A percentile compares a stretch with the other conserved stretches of the same genome.
phyloP scores from a whole-genome alignment of 2,888 invertebrate genomes.

The Cheilosia soror region DNA sequence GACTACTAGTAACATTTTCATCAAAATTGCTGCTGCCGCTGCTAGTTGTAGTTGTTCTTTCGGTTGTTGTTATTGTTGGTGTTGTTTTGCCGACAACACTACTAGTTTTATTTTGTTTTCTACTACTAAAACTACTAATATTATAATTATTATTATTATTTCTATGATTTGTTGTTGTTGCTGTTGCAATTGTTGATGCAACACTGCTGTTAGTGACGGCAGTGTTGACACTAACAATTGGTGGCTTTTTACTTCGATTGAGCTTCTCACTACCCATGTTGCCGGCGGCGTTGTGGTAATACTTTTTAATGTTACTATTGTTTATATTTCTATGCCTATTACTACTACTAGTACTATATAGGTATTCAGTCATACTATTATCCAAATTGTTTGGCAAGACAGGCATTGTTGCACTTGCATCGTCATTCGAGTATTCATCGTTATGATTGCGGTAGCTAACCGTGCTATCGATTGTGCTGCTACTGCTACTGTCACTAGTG shows the following conservation, averaged over 20 bases:
- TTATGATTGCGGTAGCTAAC: slow-evolving; percentile 58
- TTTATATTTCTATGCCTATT: slow-evolving; percentile 72
- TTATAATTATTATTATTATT: slow-evolving; percentile 63
- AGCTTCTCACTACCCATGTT: slow-evolving; percentile 78
- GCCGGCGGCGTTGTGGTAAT: slow-evolving; percentile 58
- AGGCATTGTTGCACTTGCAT: slow-evolving; percentile 77
- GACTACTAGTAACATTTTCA: slow-evolving; percentile 54
- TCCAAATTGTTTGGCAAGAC: slow-evolving; percentile 77
- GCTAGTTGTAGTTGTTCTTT: slow-evolving; percentile 49
- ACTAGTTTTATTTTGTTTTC: slow-evolving; percentile 44
- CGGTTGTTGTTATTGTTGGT: slow-evolving; percentile 39
- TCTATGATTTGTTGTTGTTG: slow-evolving; percentile 69
- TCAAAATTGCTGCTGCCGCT: slow-evolving; percentile 58
- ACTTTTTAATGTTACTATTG: slow-evolving; percentile 75
- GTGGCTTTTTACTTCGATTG: slow-evolving; percentile 74
- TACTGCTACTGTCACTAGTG: slow-evolving; percentile 51
- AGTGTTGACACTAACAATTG: slow-evolving; percentile 63
- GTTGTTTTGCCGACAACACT: slow-evolving; percentile 36
- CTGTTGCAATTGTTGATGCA: slow-evolving; percentile 41
- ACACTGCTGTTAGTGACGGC: slow-evolving; percentile 51
- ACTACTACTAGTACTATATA: slow-evolving; percentile 77
- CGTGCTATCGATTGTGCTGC: slow-evolving; percentile 55
- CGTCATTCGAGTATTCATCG: slow-evolving; percentile 77
- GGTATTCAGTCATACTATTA: slow-evolving; percentile 77
- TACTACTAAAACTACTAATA: slow-evolving; percentile 61